phyloP scores from a whole-genome alignment of 2,113 vertebrate genomes.

The Tyrannus savana region DNA sequence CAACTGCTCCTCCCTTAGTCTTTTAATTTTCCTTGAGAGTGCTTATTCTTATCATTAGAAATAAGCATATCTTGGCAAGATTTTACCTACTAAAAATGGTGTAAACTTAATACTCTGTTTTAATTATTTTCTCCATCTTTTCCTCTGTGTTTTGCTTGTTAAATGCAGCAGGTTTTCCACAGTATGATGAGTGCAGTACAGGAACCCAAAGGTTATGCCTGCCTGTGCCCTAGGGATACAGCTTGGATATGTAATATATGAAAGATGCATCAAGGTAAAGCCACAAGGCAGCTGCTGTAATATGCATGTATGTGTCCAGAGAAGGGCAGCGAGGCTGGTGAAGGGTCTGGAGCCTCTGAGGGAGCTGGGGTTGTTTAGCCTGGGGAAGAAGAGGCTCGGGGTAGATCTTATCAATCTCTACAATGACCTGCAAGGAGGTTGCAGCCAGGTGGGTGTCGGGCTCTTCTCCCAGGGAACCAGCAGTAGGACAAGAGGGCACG shows the following conservation, averaged over 20 bases:
- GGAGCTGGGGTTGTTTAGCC: not conserved
- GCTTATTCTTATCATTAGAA: constrained; percentile 30
- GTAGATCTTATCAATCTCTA: not conserved
- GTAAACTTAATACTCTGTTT: not conserved
- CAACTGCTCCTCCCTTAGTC: not conserved
- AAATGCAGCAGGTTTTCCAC: not conserved
- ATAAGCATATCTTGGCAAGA: not conserved
- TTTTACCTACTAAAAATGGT: not conserved
- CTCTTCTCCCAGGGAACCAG: not conserved
- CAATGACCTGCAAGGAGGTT: not conserved
- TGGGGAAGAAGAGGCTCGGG: not conserved
- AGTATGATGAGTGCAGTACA: not conserved
- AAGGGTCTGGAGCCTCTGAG: not conserved
- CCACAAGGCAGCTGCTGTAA: not conserved
- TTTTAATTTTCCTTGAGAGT: constrained; percentile 30
- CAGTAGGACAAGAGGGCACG: not conserved
- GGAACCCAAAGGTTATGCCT: not conserved
- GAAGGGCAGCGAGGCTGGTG: not conserved
- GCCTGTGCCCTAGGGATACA: not conserved
- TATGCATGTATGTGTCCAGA: not conserved
- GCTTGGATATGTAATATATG: not conserved
- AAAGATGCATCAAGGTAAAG: not conserved
- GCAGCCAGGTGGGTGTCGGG: not conserved
- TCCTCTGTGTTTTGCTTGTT: not conserved
- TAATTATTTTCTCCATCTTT: not conserved